Conservation (phyloP, 2,797 vertebrate species). For the Knipowitschia caucasica region DNA sequence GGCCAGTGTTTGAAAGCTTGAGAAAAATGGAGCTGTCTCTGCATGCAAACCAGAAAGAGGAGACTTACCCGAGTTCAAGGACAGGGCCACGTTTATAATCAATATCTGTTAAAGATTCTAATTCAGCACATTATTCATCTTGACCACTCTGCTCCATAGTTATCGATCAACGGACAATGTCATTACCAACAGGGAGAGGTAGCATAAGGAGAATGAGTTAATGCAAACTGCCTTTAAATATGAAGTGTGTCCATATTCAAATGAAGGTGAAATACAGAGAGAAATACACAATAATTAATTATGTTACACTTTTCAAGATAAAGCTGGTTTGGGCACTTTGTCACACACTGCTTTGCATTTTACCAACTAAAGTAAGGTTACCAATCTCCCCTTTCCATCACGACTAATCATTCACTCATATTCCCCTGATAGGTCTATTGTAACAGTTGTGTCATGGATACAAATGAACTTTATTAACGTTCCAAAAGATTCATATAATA, state of each 20-base stretch:
- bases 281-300: background rate
- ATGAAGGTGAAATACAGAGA: background rate
- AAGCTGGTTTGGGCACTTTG: background rate
- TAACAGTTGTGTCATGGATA: too few relatives aligned
- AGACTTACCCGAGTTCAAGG: slow-evolving; percentile 51
- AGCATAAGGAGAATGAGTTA: slow-evolving; percentile 11
- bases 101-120: slow-evolving; percentile 63
- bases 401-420: background rate
- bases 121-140: slow-evolving; percentile 69
- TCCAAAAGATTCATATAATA: too few relatives aligned
- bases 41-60: slow-evolving; percentile 42
- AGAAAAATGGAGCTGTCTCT: slow-evolving; percentile 10
- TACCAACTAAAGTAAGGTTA: background rate
- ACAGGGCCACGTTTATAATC: slow-evolving; percentile 61
- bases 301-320: background rate
- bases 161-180: slow-evolving; percentile 64
- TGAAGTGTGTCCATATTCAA: background rate
- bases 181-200: slow-evolving; percentile 53
- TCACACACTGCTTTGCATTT: background rate
- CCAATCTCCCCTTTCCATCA: background rate
- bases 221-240: background rate
- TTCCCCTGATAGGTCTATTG: too few relatives aligned
- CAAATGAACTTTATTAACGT: too few relatives aligned
- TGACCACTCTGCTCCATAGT: slow-evolving; percentile 57
- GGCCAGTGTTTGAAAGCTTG: background rate